These are phyloP conservation scores for Pipistrellus pygmaeus DNA, from an alignment of 2,797 vertebrate species.

Conservation along the genomic window DNA sequence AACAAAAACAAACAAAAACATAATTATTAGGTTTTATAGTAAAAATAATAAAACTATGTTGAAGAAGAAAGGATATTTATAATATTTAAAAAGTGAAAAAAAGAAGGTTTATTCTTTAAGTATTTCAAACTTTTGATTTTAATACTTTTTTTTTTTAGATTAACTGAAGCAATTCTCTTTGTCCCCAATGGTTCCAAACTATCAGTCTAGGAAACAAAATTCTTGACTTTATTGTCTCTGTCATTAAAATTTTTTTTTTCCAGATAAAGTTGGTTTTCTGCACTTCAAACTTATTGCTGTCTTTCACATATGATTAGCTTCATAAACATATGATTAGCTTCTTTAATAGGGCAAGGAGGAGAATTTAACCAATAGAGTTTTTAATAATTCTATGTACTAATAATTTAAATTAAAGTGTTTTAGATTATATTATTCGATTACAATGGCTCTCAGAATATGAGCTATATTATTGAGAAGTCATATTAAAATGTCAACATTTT, in stretches of 20 bases:
- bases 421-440: neutral
- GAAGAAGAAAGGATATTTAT: neutral
- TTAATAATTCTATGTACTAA: neutral
- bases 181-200: rapidly evolving
- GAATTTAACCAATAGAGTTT: neutral
- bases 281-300: neutral
- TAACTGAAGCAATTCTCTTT: neutral
- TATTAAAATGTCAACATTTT: constrained; percentile 22
- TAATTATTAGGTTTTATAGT: constrained; percentile 3
- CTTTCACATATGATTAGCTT: neutral
- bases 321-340: neutral
- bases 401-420: constrained; percentile 22
- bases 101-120: neutral
- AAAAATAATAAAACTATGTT: neutral
- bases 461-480: neutral
- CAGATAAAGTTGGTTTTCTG: neutral
- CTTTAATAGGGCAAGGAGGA: neutral
- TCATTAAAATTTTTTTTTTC: neutral
- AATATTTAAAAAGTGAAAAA: constrained; percentile 22
- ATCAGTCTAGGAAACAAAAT: neutral
- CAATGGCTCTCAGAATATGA: neutral
- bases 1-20: neutral
- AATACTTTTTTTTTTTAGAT: neutral
- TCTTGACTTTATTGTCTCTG: neutral
- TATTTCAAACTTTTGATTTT: neutral